These are phyloP conservation scores for Chloromyia formosa DNA, from an alignment of 2,888 invertebrate species.

Conservation along the genomic window DNA sequence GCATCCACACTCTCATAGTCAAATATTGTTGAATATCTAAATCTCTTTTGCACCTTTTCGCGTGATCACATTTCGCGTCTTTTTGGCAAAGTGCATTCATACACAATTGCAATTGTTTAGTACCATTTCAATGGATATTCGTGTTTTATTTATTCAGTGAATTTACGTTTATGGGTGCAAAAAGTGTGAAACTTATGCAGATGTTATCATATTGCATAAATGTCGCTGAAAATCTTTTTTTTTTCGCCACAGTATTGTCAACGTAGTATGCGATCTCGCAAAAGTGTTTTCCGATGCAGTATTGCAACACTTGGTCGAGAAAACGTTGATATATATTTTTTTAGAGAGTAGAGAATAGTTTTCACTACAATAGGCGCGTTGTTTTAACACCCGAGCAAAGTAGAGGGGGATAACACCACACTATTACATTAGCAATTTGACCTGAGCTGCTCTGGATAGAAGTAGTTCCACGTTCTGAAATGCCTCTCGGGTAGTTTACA, in stretches of 20 bases:
- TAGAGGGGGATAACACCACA: too few species aligned
- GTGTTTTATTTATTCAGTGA: slow-evolving; percentile 42
- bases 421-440: too few species aligned
- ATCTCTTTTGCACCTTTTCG: slow-evolving; percentile 34
- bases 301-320: too few species aligned
- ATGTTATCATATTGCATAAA: slow-evolving; percentile 39
- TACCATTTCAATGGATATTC: slow-evolving; percentile 38
- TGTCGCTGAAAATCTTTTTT: slow-evolving; percentile 24
- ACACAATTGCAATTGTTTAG: slow-evolving; percentile 44
- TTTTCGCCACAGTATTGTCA: background rate
- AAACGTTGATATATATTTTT: too few species aligned
- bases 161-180: slow-evolving; percentile 39
- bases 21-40: slow-evolving; percentile 33
- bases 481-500: too few species aligned
- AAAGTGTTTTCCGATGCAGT: too few species aligned
- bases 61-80: slow-evolving; percentile 30
- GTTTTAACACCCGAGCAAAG: too few species aligned
- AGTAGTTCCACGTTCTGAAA: too few species aligned
- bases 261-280: background rate
- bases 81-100: slow-evolving; percentile 24
- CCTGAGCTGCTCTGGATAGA: too few species aligned
- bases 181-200: slow-evolving; percentile 40
- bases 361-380: too few species aligned
- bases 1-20: background rate
- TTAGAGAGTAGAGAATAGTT: too few species aligned